Percentiles rank a stretch among this genome's conserved stretches.
These are phyloP conservation scores for human (Homo sapiens) DNA, from an alignment of 2,113 vertebrate species.

Conservation along the genomic window GRCh38 chr17:11084501-11085000, in stretches of 20 bases:
- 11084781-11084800: background rate
- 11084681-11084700: background rate
- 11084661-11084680: background rate
- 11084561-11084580: background rate
- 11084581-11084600: background rate
- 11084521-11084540: background rate
- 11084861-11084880: background rate
- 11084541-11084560: background rate
- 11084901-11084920: background rate
- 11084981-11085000: background rate
- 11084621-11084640: background rate
- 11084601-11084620: background rate
- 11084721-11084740: background rate
- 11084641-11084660: background rate
- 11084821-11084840: background rate
- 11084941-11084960: background rate
- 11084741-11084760: background rate
- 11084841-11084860: conserved; percentile 1
- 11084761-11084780: background rate
- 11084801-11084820: background rate
- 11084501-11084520: background rate
- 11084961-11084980: background rate
- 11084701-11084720: background rate
- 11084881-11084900: background rate
- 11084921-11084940: background rate